Evolutionary conservation across 1,140 invertebrate genomes (phyloP).

Genomic region (Brachionus manjavacas): DNA sequence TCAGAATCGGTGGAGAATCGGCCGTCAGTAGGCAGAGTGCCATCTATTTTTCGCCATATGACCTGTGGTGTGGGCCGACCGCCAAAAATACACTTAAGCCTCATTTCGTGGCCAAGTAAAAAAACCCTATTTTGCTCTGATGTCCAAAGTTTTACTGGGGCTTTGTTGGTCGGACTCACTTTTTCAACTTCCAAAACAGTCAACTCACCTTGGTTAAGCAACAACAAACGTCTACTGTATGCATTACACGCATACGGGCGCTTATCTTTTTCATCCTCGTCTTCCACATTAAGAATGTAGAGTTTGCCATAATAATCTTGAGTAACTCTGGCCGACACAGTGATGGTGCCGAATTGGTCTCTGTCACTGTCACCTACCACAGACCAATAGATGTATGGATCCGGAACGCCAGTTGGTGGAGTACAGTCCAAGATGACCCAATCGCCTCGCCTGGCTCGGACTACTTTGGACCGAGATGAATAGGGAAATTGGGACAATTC

Average conservation of each 20-base stretch:
- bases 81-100: conserved; percentile 43
- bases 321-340: neutral
- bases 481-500: conserved; percentile 37
- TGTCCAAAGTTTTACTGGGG: conserved; percentile 37
- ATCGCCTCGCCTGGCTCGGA: conserved; percentile 19
- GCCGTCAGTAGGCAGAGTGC: conserved; percentile 63
- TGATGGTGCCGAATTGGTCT: conserved; percentile 35
- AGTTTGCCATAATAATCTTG: conserved; percentile 42
- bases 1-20: conserved; percentile 71
- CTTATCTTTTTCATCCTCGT: conserved; percentile 43
- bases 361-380: conserved; percentile 26
- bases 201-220: conserved; percentile 15
- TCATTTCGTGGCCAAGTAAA: conserved; percentile 44
- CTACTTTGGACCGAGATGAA: conserved; percentile 31
- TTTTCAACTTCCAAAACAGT: conserved; percentile 39
- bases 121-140: conserved; percentile 55
- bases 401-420: conserved; percentile 36
- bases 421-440: conserved; percentile 34
- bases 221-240: neutral
- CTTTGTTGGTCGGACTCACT: conserved; percentile 27
- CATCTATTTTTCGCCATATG: conserved; percentile 71
- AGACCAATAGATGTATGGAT: conserved; percentile 41
- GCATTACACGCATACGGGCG: conserved; percentile 33
- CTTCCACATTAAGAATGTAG: conserved; percentile 38
- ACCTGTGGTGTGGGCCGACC: conserved; percentile 60